Evolutionary conservation across 2,888 invertebrate species (phyloP).

Genomic region (Malacosoma neustria): DNA sequence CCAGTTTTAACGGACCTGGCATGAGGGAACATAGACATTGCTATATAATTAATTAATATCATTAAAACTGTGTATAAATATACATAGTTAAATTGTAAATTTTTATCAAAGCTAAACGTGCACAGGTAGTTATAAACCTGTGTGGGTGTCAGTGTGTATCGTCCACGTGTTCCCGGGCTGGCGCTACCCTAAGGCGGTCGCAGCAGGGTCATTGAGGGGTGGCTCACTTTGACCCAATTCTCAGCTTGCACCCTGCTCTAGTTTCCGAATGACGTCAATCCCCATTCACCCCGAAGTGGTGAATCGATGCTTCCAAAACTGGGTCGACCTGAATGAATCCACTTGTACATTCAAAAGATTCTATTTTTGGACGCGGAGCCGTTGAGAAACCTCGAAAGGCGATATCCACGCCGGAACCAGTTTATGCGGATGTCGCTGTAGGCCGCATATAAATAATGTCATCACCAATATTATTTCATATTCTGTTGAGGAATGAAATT

Average conservation of each 20-base stretch:
- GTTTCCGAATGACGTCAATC: conserved; percentile 64
- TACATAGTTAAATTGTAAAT: too few species aligned
- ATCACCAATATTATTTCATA: neutral
- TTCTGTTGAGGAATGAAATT: neutral
- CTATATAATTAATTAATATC: too few species aligned
- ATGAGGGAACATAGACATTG: too few species aligned
- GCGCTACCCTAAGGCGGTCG: conserved; percentile 18
- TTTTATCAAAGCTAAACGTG: too few species aligned
- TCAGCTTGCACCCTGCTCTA: conserved; percentile 55
- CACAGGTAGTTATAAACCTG: too few species aligned
- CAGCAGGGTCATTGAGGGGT: conserved; percentile 22
- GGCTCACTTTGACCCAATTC: conserved; percentile 51
- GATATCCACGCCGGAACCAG: conserved; percentile 26
- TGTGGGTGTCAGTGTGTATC: too few species aligned
- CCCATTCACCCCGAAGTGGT: conserved; percentile 59
- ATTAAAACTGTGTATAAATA: too few species aligned
- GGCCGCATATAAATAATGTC: conserved; percentile 29
- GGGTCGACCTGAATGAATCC: conserved; percentile 62
- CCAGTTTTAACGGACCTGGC: too few species aligned
- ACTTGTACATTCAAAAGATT: conserved; percentile 45
- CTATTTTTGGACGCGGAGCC: conserved; percentile 52
- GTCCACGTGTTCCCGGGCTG: conserved; percentile 11
- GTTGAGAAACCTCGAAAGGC: neutral
- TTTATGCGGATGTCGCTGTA: conserved; percentile 36
- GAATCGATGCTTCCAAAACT: conserved; percentile 63